Evolutionary conservation across 2,113 vertebrate species (phyloP), one percentile per base, ranked within the genome.

Genomic region (Pteruthius melanotis): DNA sequence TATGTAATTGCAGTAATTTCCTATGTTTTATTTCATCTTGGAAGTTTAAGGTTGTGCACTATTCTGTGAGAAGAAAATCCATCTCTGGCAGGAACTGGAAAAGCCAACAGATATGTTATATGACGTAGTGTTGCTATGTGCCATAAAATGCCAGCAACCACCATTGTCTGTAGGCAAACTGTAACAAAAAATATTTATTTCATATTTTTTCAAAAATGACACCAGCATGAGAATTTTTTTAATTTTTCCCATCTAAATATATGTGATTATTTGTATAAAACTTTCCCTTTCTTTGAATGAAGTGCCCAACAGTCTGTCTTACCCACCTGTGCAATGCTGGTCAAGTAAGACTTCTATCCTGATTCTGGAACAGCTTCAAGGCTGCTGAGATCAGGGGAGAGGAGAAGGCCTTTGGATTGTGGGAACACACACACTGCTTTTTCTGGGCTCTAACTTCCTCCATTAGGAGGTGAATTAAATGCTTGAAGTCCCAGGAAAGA

Each of bases 401-500:
- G 39, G 10, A 57, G 56, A 5, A 17, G 45, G 45, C n/a, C 26
- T 69, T 56, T 53, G 59, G 13, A 12, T 20, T 20, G 22, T 56
- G 39, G 72, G 15, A 65, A 30, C 35, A 35, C 11, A 8, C 50
- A 10, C 0, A 1, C 77, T 75, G 21, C 35, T 18, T 79, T n/a
- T 79, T 59, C 13, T 39, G 33, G 28, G 10, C 72, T 75, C 33
- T 44, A 10, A 30, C 15, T 63, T 59, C 35, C 19, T 13, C 1
- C 1, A 0, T 26, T 60, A 9, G 16, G 30, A 76, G n/a, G 15
- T 13, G 22, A 27, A 69, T 64, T 1, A 1, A 53, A 6, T 47
- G 24, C 13, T 52, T 42, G 2, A 20, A 56, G 37, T 42, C 27
- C 13, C 13, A 37, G 56, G 50, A 61, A 57, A n/a, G 44, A 59